A percentile compares a stretch with the other conserved stretches of the same genome.
Evolutionary conservation across 1,140 invertebrate species (phyloP).

Genomic region (Aphis craccivora): DNA sequence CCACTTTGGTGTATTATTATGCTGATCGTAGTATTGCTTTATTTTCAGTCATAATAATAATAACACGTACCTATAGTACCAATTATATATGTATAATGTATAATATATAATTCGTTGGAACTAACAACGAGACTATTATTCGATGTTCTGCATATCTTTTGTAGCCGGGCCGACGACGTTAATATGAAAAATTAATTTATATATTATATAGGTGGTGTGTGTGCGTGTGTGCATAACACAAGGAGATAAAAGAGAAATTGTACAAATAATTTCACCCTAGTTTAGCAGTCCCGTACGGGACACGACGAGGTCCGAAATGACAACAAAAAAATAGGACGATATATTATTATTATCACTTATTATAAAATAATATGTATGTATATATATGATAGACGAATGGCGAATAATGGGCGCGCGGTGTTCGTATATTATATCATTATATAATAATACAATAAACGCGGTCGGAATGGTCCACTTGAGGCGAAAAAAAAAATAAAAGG

Average conservation of each 20-base stretch:
- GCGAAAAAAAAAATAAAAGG: background rate
- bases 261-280: background rate
- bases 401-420: background rate
- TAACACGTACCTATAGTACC: background rate
- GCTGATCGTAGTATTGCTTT: background rate
- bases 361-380: background rate
- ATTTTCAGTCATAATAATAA: background rate
- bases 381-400: background rate
- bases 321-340: background rate
- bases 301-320: background rate
- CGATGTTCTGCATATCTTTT: background rate
- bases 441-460: constrained; percentile 8
- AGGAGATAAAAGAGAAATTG: background rate
- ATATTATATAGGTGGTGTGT: background rate
- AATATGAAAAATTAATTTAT: background rate
- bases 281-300: background rate
- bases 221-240: background rate
- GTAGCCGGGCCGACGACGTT: background rate
- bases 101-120: background rate
- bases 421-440: background rate
- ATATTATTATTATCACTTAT: background rate
- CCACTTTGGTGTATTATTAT: background rate
- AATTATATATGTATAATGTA: background rate
- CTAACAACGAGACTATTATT: background rate
- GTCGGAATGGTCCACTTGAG: constrained; percentile 34